A percentile compares a stretch with the other conserved stretches of the same genome.
phyloP scores from a whole-genome alignment of 2,113 vertebrate species.

The Neodontobutis hainanensis region DNA sequence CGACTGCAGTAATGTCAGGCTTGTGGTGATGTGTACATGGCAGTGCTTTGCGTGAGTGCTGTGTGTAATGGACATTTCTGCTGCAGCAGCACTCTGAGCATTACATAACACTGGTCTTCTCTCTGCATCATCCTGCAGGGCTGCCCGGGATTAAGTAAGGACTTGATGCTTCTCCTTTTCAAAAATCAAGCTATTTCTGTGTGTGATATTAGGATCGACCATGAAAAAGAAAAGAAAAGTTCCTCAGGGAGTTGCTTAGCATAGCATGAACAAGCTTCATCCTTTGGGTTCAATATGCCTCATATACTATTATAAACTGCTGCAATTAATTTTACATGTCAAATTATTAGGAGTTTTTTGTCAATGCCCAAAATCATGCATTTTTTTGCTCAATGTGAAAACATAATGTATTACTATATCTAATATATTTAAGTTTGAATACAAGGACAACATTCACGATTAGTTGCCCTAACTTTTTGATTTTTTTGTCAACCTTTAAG shows the following conservation, averaged over 20 bases:
- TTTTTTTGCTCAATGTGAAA: too few relatives aligned
- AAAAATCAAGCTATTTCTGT: background rate
- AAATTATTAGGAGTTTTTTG: too few relatives aligned
- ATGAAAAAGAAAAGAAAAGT: background rate
- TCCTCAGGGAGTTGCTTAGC: too few relatives aligned
- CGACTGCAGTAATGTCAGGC: background rate
- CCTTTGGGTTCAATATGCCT: background rate
- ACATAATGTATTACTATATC: too few relatives aligned
- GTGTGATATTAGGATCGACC: background rate
- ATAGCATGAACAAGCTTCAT: background rate
- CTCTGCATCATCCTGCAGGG: constrained; percentile 52
- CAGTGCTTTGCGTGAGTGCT: background rate
- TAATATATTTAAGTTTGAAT: too few relatives aligned
- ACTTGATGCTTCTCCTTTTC: constrained; percentile 8
- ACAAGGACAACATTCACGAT: too few relatives aligned
- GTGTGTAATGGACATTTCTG: constrained; percentile 19
- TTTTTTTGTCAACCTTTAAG: too few relatives aligned
- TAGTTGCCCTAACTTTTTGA: too few relatives aligned
- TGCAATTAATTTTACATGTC: too few relatives aligned
- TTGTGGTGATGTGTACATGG: background rate
- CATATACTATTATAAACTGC: too few relatives aligned
- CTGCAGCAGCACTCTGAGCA: constrained; percentile 43
- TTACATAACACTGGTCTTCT: constrained; percentile 47
- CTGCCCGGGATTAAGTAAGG: constrained; percentile 25
- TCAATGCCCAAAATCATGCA: too few relatives aligned